Evolutionary conservation across 2,113 vertebrate species (phyloP).

Genomic region (Sapajus apella): DNA sequence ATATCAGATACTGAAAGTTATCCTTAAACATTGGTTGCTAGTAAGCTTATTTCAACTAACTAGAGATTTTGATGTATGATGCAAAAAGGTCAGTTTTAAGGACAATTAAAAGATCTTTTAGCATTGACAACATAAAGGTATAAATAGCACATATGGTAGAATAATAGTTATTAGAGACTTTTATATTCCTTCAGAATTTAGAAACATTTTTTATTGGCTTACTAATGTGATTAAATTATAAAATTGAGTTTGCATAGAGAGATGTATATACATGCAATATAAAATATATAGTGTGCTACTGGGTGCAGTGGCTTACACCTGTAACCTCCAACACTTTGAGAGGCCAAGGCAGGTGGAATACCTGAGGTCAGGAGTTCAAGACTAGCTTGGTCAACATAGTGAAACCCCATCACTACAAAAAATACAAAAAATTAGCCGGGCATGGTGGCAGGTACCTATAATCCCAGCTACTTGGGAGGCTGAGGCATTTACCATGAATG

Average conservation of each 20-base stretch:
- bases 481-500: neutral
- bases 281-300: neutral
- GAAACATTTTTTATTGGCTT: neutral
- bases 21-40: neutral
- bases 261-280: neutral
- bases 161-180: neutral
- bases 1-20: neutral
- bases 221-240: neutral
- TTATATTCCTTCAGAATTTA: constrained; percentile 25
- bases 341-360: too few species aligned
- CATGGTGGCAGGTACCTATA: too few species aligned
- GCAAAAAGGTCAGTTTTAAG: neutral
- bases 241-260: neutral
- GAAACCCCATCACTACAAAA: too few species aligned
- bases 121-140: neutral
- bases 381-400: too few species aligned
- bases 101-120: neutral
- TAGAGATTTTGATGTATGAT: neutral
- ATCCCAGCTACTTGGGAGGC: too few species aligned
- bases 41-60: neutral
- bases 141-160: neutral
- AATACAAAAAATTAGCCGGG: too few species aligned
- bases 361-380: too few species aligned
- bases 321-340: too few species aligned
- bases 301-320: too few species aligned